These are phyloP conservation scores for Apolygus lucorum DNA, from an alignment of 1,140 invertebrate genomes.

Conservation along the genomic window DNA sequence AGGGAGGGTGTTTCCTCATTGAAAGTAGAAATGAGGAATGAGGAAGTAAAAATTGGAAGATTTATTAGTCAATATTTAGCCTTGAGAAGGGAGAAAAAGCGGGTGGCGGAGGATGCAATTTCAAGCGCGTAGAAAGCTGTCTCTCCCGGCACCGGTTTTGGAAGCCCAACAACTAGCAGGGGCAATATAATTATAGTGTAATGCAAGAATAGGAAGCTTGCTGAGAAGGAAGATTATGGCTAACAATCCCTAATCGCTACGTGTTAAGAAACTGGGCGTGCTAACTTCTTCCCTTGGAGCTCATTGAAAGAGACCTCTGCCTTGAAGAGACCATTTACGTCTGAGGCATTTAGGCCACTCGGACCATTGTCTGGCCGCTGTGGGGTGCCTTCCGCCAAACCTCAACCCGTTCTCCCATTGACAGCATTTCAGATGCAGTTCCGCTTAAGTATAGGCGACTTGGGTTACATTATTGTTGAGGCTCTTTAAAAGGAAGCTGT, in stretches of 20 bases:
- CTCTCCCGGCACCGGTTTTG: too few species aligned
- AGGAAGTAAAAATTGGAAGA: too few species aligned
- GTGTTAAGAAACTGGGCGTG: conserved; percentile 5
- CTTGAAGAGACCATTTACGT: not conserved
- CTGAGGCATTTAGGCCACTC: conserved; percentile 1
- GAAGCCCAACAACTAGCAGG: too few species aligned
- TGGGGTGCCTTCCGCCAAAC: conserved; percentile 11
- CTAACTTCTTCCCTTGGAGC: not conserved
- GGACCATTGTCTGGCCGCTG: not conserved
- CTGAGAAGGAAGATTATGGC: not conserved
- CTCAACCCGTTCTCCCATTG: conserved; percentile 11
- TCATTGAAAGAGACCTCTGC: not conserved
- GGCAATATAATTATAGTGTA: conserved; percentile 7
- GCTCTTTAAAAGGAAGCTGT: not conserved
- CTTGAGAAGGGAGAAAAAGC: too few species aligned
- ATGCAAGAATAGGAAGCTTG: not conserved
- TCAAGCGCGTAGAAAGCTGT: too few species aligned
- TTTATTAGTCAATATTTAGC: too few species aligned
- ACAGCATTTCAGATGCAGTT: conserved; percentile 18
- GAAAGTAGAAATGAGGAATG: too few species aligned
- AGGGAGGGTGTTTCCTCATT: too few species aligned
- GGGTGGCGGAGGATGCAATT: too few species aligned
- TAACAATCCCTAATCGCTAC: not conserved
- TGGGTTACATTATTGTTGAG: conserved; percentile 13
- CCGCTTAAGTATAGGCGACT: not conserved